These are phyloP conservation scores for Callyntrura sp. DNA, from an alignment of 2,888 invertebrate species.

Conservation along the genomic window DNA sequence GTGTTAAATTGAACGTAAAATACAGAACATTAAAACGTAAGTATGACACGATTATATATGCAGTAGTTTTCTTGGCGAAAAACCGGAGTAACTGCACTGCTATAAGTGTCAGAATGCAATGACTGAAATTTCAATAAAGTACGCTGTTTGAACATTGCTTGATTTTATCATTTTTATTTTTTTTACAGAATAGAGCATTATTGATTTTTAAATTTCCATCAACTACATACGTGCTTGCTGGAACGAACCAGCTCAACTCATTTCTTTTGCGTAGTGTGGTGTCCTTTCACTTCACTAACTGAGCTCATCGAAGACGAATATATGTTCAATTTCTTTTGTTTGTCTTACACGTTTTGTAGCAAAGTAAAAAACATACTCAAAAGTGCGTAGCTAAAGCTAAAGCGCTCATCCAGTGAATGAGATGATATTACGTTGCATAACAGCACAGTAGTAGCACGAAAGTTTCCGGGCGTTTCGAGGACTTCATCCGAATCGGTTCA, in stretches of 20 bases:
- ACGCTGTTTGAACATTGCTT: slow-evolving; percentile 56
- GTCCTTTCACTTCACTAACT: no score
- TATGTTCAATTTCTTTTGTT: no score
- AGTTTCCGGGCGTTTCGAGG: neutral
- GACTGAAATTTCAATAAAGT: slow-evolving; percentile 76
- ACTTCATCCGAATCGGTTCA: neutral
- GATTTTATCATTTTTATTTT: neutral
- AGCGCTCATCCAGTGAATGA: no score
- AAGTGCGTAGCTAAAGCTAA: neutral
- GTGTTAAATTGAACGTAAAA: slow-evolving; percentile 29
- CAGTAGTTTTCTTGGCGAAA: slow-evolving; percentile 40
- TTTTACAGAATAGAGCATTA: neutral
- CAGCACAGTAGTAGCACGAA: neutral
- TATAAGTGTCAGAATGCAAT: slow-evolving; percentile 74
- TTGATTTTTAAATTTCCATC: neutral
- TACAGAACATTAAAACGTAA: slow-evolving; percentile 47
- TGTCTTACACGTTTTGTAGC: neutral
- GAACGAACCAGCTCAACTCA: neutral
- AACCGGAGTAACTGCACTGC: slow-evolving; percentile 28
- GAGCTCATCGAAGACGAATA: neutral
- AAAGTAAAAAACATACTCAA: neutral
- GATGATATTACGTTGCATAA: neutral
- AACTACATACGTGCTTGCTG: neutral
- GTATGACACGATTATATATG: slow-evolving; percentile 66
- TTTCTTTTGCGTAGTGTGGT: no score